Evolutionary conservation across 2,888 invertebrate species (phyloP).

Genomic region (Volucella inflata): DNA sequence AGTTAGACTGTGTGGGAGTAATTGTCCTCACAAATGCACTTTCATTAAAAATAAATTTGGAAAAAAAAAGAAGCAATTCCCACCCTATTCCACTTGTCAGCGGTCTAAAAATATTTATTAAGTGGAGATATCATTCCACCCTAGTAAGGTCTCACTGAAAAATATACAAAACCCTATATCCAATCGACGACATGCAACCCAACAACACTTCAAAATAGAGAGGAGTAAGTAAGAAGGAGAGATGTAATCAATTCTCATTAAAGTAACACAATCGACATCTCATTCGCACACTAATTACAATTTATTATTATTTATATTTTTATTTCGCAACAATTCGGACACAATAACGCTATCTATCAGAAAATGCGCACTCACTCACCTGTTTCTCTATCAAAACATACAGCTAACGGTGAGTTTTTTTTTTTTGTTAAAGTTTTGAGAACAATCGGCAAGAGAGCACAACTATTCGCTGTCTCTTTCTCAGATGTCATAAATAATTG

Average conservation of each 20-base stretch:
- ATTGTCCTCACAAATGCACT: too few relatives aligned
- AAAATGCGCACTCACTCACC: constrained; percentile 66
- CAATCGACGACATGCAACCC: too few relatives aligned
- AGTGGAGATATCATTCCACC: too few relatives aligned
- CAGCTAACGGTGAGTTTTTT: constrained; percentile 50
- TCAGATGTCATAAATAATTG: constrained; percentile 78
- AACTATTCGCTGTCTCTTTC: constrained; percentile 68
- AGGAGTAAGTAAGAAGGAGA: too few relatives aligned
- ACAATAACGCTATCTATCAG: constrained; percentile 48
- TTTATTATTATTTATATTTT: constrained; percentile 73
- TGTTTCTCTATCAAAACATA: constrained; percentile 65
- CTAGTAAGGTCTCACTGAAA: too few relatives aligned
- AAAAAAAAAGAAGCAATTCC: too few relatives aligned
- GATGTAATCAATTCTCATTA: neutral
- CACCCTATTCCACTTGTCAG: too few relatives aligned
- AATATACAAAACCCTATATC: too few relatives aligned
- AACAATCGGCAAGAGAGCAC: constrained; percentile 39
- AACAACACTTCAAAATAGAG: too few relatives aligned
- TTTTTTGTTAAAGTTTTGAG: constrained; percentile 32
- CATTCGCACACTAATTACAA: constrained; percentile 39
- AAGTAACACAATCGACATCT: constrained; percentile 13
- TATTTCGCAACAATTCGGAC: constrained; percentile 61
- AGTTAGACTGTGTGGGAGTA: too few relatives aligned
- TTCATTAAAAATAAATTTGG: too few relatives aligned
- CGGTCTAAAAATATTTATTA: too few relatives aligned